Percentiles rank a stretch among this genome's conserved stretches.
phyloP scores from a whole-genome alignment of 2,888 invertebrate species.

The Hetaerina titia region DNA sequence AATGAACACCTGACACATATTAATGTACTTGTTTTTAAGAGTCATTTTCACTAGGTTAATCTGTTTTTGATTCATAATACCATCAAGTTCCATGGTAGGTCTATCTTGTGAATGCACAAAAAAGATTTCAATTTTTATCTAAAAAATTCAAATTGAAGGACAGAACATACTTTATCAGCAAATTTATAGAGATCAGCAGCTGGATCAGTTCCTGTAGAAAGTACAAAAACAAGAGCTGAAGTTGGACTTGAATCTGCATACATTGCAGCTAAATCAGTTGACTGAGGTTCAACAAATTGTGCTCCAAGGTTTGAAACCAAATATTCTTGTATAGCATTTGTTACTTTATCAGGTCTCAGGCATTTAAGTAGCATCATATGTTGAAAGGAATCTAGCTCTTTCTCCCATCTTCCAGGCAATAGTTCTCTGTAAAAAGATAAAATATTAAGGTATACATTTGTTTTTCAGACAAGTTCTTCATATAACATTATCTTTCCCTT shows the following conservation, averaged over 20 bases:
- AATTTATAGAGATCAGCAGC: slow-evolving; percentile 89
- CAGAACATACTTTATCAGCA: slow-evolving; percentile 82
- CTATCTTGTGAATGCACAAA: background rate
- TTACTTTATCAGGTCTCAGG: slow-evolving; percentile 91
- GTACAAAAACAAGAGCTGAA: slow-evolving; percentile 91
- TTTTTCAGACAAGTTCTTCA: background rate
- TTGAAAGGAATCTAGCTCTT: slow-evolving; percentile 84
- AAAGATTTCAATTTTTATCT: background rate
- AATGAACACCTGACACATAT: no score
- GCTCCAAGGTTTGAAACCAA: slow-evolving; percentile 85
- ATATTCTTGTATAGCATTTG: slow-evolving; percentile 88
- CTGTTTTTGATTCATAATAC: no score
- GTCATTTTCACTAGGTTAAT: no score
- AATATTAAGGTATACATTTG: slow-evolving; percentile 39
- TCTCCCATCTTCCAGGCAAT: slow-evolving; percentile 84
- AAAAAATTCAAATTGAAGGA: slow-evolving; percentile 70
- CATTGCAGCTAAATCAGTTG: slow-evolving; percentile 89
- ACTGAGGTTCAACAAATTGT: slow-evolving; percentile 91
- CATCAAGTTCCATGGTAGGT: no score
- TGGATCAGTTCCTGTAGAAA: slow-evolving; percentile 95
- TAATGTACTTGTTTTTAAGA: no score
- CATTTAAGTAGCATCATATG: slow-evolving; percentile 88
- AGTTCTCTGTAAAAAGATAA: slow-evolving; percentile 78
- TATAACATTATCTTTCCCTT: no score
- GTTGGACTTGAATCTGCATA: slow-evolving; percentile 88